These are phyloP conservation scores for Uropetala carovei DNA, from an alignment of 2,888 invertebrate species.

Conservation along the genomic window DNA sequence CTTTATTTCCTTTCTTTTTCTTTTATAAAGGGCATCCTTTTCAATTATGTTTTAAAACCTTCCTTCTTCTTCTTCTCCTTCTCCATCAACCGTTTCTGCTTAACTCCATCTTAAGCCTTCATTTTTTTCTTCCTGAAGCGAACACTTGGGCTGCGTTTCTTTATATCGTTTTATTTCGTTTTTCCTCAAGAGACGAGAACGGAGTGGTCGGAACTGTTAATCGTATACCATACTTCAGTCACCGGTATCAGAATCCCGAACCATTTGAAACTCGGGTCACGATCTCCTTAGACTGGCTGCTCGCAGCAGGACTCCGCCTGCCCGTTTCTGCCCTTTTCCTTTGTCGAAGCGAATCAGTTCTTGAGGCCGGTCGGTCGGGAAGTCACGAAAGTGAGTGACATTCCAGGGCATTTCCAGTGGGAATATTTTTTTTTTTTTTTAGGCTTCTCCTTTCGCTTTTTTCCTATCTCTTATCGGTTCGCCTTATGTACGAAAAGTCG, in stretches of 20 bases:
- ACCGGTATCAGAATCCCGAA: slow-evolving; percentile 61
- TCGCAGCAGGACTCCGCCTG: background rate
- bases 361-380: slow-evolving; percentile 5
- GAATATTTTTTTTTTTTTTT: background rate
- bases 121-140: background rate
- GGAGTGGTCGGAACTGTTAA: slow-evolving; percentile 34
- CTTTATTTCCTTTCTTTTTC: background rate
- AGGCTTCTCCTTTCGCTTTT: too few species aligned
- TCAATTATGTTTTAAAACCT: background rate
- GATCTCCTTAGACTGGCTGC: background rate
- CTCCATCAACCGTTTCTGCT: background rate
- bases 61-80: background rate
- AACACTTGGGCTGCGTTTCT: background rate
- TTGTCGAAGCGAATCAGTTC: background rate
- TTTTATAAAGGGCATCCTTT: slow-evolving; percentile 7
- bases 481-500: too few species aligned
- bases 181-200: background rate
- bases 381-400: slow-evolving; percentile 35
- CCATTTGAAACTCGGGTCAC: slow-evolving; percentile 15
- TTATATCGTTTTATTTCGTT: background rate
- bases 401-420: slow-evolving; percentile 5
- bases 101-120: background rate
- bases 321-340: background rate
- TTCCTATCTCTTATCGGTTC: too few species aligned
- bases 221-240: slow-evolving; percentile 45